Percentiles rank a stretch among this genome's conserved stretches.
These are phyloP conservation scores for Daboia siamensis DNA, from an alignment of 2,113 vertebrate genomes.

Conservation along the genomic window DNA sequence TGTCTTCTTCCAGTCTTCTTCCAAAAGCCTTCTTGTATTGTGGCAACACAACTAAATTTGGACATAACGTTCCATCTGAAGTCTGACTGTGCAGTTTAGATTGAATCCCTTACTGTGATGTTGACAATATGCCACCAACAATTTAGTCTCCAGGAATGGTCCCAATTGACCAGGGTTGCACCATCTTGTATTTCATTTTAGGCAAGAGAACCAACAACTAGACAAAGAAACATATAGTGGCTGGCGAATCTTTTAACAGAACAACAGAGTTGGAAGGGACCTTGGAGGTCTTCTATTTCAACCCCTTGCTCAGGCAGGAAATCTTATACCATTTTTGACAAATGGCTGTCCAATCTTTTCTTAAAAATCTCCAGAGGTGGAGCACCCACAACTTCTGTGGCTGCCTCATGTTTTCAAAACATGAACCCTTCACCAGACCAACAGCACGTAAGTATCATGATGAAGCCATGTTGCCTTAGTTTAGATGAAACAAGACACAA, in stretches of 20 bases:
- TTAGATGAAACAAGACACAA: not conserved
- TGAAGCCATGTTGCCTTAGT: not conserved
- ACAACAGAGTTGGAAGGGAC: too few relatives aligned
- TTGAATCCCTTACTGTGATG: too few relatives aligned
- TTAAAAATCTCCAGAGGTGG: too few relatives aligned
- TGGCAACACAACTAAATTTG: not conserved
- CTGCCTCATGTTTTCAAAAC: not conserved
- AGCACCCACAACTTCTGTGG: too few relatives aligned
- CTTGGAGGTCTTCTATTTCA: too few relatives aligned
- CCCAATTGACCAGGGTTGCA: not conserved
- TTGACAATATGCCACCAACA: too few relatives aligned
- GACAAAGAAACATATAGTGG: too few relatives aligned
- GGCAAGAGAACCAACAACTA: not conserved
- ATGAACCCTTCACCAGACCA: not conserved
- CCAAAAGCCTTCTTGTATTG: not conserved
- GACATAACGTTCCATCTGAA: not conserved
- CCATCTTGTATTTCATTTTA: not conserved
- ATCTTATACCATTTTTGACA: too few relatives aligned
- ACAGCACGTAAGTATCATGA: not conserved
- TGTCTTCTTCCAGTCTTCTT: not conserved
- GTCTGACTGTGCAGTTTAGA: not conserved
- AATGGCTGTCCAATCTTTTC: too few relatives aligned
- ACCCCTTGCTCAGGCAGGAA: too few relatives aligned
- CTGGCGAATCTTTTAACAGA: too few relatives aligned
- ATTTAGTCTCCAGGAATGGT: too few relatives aligned